Percentiles rank a stretch among this genome's conserved stretches.
Conservation (phyloP, 2,113 vertebrate genomes). For the Brevimyrus niger region DNA sequence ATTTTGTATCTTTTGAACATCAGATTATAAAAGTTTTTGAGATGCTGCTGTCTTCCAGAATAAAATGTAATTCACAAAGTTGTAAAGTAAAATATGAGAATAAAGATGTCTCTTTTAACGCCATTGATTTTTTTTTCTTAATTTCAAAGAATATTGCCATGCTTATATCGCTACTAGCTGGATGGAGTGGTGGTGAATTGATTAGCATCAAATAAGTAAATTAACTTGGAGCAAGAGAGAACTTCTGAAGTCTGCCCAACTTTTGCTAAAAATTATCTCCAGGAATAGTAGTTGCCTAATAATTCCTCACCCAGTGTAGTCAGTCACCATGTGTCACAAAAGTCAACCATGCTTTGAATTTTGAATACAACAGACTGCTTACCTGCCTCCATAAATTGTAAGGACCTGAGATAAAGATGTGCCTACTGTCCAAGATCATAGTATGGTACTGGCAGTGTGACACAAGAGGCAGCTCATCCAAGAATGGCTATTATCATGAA, state of each 20-base stretch:
- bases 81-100: constrained; percentile 42
- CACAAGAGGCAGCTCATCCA: not conserved
- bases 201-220: too few relatives aligned
- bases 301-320: not conserved
- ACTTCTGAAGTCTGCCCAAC: not conserved
- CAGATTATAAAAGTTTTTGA: constrained; percentile 47
- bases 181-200: too few relatives aligned
- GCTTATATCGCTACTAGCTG: not conserved
- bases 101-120: constrained; percentile 28
- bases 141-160: not conserved
- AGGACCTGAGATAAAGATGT: not conserved
- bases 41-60: constrained; percentile 57
- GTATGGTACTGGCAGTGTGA: not conserved
- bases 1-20: constrained; percentile 56
- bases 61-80: constrained; percentile 45
- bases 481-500: not conserved
- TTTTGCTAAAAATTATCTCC: not conserved
- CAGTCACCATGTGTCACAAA: not conserved
- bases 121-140: constrained; percentile 6
- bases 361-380: not conserved
- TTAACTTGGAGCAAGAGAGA: not conserved
- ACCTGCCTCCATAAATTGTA: not conserved
- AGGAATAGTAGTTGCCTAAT: not conserved
- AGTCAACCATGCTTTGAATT: not conserved
- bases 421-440: not conserved